Conservation (phyloP, 1,140 invertebrate species). For the Anthonomus grandis region DNA sequence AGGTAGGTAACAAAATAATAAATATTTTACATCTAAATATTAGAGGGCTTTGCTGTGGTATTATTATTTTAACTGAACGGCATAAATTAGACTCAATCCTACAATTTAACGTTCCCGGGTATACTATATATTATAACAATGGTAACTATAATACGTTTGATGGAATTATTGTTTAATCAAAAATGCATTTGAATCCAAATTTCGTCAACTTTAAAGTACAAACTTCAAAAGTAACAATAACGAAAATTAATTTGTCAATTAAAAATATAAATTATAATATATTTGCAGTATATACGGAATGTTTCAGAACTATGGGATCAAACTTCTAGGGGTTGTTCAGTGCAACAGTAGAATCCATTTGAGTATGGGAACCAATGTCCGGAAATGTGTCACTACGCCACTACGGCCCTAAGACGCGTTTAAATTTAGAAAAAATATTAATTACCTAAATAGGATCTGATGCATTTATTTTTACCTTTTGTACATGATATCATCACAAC, state of each 20-base stretch:
- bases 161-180: constrained; percentile 1
- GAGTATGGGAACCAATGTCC: too few species aligned
- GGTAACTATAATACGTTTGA: constrained; percentile 5
- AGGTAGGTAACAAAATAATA: not conserved
- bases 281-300: not conserved
- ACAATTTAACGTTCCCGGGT: not conserved
- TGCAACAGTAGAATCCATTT: too few species aligned
- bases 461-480: too few species aligned
- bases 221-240: not conserved
- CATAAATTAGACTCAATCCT: not conserved
- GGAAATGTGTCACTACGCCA: too few species aligned
- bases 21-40: constrained; percentile 2
- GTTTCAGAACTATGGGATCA: too few species aligned
- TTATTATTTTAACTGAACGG: not conserved
- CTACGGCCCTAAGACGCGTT: too few species aligned
- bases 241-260: not conserved
- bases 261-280: not conserved
- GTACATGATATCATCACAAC: too few species aligned
- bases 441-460: too few species aligned
- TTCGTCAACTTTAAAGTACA: not conserved
- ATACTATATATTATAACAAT: not conserved
- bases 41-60: not conserved
- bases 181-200: not conserved
- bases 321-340: too few species aligned
- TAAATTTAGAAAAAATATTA: too few species aligned